A percentile compares a stretch with the other conserved stretches of the same genome.
phyloP scores from a whole-genome alignment of 2,888 invertebrate species.

The Cabera pusaria region DNA sequence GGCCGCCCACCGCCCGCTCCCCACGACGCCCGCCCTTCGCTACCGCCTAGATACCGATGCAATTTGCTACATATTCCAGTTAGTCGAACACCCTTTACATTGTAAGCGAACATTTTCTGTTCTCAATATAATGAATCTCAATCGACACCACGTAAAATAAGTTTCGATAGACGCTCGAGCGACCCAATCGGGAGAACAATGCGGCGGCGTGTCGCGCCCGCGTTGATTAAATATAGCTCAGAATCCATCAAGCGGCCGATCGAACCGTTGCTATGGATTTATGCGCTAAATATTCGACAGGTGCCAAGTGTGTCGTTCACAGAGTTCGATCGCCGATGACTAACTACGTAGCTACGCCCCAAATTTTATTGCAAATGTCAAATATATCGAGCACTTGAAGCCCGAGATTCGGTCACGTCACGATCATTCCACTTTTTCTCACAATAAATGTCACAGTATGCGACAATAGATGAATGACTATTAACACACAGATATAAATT shows the following conservation, averaged over 20 bases:
- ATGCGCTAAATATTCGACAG: conserved; percentile 83
- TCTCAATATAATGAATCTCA: conserved; percentile 47
- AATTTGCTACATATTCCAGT: conserved; percentile 14
- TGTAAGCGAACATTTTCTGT: conserved; percentile 19
- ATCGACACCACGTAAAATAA: conserved; percentile 55
- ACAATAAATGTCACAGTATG: conserved; percentile 5
- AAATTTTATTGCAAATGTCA: conserved; percentile 82
- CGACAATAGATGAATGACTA: conserved; percentile 9
- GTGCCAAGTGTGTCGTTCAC: conserved; percentile 83
- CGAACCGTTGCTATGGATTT: conserved; percentile 80
- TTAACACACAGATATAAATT: conserved; percentile 11
- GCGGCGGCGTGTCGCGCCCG: conserved; percentile 69
- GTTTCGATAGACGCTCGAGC: conserved; percentile 61
- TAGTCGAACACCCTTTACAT: conserved; percentile 12
- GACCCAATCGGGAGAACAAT: conserved; percentile 74
- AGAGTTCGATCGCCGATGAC: conserved; percentile 79
- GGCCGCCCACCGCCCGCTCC: conserved; percentile 38
- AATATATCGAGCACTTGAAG: conserved; percentile 75
- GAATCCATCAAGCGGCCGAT: conserved; percentile 76
- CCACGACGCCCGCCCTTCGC: conserved; percentile 23
- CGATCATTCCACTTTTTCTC: conserved; percentile 3
- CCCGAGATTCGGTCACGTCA: no score
- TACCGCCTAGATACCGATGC: conserved; percentile 12
- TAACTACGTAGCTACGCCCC: conserved; percentile 81
- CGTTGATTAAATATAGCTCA: conserved; percentile 80